These are phyloP conservation scores for Xanthorhoe spadicearia DNA, from an alignment of 2,888 invertebrate species.

Conservation along the genomic window DNA sequence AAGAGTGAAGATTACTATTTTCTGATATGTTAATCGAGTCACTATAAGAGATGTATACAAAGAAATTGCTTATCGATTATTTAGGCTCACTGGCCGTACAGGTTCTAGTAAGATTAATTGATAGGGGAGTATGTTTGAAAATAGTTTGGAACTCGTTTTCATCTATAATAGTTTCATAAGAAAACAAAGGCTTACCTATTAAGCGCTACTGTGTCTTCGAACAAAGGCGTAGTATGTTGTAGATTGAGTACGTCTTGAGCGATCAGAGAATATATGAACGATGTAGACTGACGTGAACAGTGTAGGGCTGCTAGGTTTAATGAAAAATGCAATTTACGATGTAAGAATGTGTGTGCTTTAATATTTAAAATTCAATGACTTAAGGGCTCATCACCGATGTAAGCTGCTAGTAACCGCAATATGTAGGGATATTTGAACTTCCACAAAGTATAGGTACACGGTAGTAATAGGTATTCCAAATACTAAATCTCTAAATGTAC, in stretches of 20 bases:
- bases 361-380: neutral
- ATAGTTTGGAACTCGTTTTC: neutral
- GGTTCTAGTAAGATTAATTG: neutral
- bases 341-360: neutral
- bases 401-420: no score
- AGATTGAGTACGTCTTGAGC: slow-evolving; percentile 13
- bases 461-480: no score
- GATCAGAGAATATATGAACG: slow-evolving; percentile 10
- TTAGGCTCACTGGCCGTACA: neutral
- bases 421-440: no score
- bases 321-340: neutral
- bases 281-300: slow-evolving; percentile 9
- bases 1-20: no score
- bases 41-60: neutral
- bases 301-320: slow-evolving; percentile 8
- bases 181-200: slow-evolving; percentile 1
- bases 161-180: neutral
- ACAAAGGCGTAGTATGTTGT: slow-evolving; percentile 12
- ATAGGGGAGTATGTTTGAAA: neutral
- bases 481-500: no score
- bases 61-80: neutral
- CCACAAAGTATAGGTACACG: no score
- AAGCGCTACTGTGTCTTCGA: slow-evolving; percentile 7
- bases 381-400: neutral
- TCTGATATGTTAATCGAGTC: no score